A percentile compares a stretch with the other conserved stretches of the same genome.
phyloP scores from a whole-genome alignment of 2,888 invertebrate genomes.

The Brachyptera putata region DNA sequence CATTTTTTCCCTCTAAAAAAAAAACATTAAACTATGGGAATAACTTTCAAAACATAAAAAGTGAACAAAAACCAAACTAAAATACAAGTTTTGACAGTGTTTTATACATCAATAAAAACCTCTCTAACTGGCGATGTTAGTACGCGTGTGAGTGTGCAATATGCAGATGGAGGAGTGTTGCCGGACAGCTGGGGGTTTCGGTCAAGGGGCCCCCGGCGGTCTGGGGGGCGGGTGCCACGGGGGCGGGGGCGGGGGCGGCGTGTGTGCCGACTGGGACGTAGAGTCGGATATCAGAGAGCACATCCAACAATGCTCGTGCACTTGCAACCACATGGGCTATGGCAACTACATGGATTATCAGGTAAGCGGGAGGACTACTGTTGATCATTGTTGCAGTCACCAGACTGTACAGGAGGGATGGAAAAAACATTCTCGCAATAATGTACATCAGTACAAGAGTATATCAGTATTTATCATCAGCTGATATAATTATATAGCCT shows the following conservation, averaged over 20 bases:
- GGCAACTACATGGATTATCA: slow-evolving; percentile 90
- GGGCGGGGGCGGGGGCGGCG: slow-evolving; percentile 5
- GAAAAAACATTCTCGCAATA: no score
- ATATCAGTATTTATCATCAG: no score
- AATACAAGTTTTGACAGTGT: no score
- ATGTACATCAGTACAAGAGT: no score
- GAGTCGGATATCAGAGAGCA: slow-evolving; percentile 83
- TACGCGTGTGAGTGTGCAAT: background rate
- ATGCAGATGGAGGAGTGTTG: slow-evolving; percentile 31
- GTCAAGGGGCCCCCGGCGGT: slow-evolving; percentile 32
- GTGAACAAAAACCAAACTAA: no score
- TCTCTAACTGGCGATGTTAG: background rate
- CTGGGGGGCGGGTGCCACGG: slow-evolving; percentile 41
- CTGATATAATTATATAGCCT: no score
- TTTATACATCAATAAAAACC: background rate
- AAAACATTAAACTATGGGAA: no score
- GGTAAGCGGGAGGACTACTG: slow-evolving; percentile 49
- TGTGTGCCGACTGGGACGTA: slow-evolving; percentile 49
- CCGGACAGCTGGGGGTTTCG: slow-evolving; percentile 21
- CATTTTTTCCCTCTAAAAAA: background rate
- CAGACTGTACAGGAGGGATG: background rate
- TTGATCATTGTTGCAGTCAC: background rate
- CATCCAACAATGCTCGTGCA: slow-evolving; percentile 84
- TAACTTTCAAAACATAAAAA: no score
- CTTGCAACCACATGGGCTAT: slow-evolving; percentile 91